phyloP scores from a whole-genome alignment of 2,888 invertebrate species.

The Agrilus mali region DNA sequence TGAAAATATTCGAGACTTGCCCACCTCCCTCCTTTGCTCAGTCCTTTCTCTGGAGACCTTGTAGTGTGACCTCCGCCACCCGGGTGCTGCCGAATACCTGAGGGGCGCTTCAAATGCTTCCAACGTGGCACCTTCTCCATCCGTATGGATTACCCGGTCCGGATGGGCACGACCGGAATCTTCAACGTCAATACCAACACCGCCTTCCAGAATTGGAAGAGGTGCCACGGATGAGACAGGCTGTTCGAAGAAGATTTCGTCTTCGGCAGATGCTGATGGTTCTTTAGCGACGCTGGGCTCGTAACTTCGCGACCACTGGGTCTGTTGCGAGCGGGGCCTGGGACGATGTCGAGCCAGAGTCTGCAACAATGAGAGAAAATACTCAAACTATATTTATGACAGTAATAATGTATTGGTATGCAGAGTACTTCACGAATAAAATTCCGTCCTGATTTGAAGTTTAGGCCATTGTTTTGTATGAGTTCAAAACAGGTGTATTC shows the following conservation, averaged over 20 bases:
- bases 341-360: slow-evolving; percentile 49
- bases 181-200: slow-evolving; percentile 1
- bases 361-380: slow-evolving; percentile 26
- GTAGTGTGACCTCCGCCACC: slow-evolving; percentile 41
- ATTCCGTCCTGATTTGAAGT: too few relatives aligned
- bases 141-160: slow-evolving; percentile 20
- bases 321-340: slow-evolving; percentile 43
- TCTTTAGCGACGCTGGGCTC: slow-evolving; percentile 34
- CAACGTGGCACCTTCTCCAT: slow-evolving; percentile 25
- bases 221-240: slow-evolving; percentile 31
- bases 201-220: slow-evolving; percentile 27
- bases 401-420: too few relatives aligned
- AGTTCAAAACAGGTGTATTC: too few relatives aligned
- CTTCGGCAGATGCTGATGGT: slow-evolving; percentile 10
- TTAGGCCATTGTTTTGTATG: too few relatives aligned
- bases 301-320: slow-evolving; percentile 62
- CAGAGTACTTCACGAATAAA: too few relatives aligned
- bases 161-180: not conserved
- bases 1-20: slow-evolving; percentile 60
- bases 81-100: slow-evolving; percentile 17
- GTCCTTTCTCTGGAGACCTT: slow-evolving; percentile 35
- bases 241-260: slow-evolving; percentile 10
- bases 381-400: not conserved
- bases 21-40: slow-evolving; percentile 29
- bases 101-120: slow-evolving; percentile 30